These are phyloP conservation scores for Plecturocebus donacophilus DNA, from an alignment of 2,113 vertebrate genomes.

Conservation along the genomic window DNA sequence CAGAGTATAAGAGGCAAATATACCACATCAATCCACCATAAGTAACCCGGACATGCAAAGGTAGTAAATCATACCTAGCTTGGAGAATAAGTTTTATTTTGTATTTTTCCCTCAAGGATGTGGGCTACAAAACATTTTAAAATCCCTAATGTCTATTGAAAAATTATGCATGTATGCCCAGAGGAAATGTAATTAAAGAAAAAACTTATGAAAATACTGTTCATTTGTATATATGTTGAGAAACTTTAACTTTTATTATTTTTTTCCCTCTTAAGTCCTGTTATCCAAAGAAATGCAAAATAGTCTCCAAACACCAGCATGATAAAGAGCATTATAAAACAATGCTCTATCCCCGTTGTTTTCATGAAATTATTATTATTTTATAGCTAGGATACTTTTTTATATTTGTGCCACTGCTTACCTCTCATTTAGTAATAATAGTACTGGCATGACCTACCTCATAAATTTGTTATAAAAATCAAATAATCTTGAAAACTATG, in stretches of 20 bases:
- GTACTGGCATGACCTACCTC: not conserved
- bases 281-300: conserved; percentile 15
- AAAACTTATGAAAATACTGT: not conserved
- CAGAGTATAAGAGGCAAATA: not conserved
- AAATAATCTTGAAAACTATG: not conserved
- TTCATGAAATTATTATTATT: conserved; percentile 3
- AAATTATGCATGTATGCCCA: not conserved
- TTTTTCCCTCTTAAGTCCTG: not conserved
- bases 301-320: not conserved
- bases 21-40: not conserved
- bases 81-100: not conserved
- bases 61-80: not conserved
- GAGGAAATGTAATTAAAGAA: conserved; percentile 11
- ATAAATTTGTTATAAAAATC: not conserved
- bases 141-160: not conserved
- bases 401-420: not conserved
- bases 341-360: not conserved
- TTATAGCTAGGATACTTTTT: not conserved
- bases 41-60: not conserved
- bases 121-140: not conserved
- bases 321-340: not conserved
- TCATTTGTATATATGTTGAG: not conserved
- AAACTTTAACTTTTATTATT: not conserved
- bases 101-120: not conserved
- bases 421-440: not conserved